Evolutionary conservation across 2,888 invertebrate species (phyloP), one percentile per base, ranked within the genome.

Genomic region (Druceiella hillmani): DNA sequence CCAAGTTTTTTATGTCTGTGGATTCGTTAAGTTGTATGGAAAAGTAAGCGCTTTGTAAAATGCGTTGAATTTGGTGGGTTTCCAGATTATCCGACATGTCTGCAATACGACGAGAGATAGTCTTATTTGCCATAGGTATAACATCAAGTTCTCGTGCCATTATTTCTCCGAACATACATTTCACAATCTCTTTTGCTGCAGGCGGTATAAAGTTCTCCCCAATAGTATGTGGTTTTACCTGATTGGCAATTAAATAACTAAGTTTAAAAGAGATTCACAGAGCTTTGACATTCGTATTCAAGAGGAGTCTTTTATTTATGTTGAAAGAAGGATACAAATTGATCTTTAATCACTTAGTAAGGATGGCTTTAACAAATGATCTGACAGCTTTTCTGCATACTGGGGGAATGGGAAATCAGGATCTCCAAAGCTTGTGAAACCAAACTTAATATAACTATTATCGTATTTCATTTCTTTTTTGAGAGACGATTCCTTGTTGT

Each of bases 91-190:
- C 39, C 30, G 38, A n/a, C n/a, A n/a, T n/a, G n/a, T n/a, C n/a
- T n/a, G n/a, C n/a, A n/a, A n/a, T n/a, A 36, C 37, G 37, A 33
- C 20, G 29, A 37, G 37, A 41, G 37, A 37, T 33, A n/a, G n/a
- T n/a, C n/a, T n/a, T n/a, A 34, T 41, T 33, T 41, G 34, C 33
- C 37, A 37, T 29, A 37, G 33, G 33, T 37, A 37, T 37, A 37
- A 37, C 30, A 33, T 37, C n/a, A n/a, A n/a, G 38, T 32, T 35
- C 26, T 33, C 34, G 34, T 17, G 34, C 37, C 33, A 38, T 38
- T 41, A 34, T 41, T 41, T 33, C 35, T 38, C 17, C 41, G 26
- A 34, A 31, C 41, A 41, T 34, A 34, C 17, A 41, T 41, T 41
- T 41, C 27, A 38, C 35, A 31, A 41, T 35, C 31, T 38, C 38